Conservation (phyloP, 2,888 invertebrate genomes). For the Cybosia mesomella region DNA sequence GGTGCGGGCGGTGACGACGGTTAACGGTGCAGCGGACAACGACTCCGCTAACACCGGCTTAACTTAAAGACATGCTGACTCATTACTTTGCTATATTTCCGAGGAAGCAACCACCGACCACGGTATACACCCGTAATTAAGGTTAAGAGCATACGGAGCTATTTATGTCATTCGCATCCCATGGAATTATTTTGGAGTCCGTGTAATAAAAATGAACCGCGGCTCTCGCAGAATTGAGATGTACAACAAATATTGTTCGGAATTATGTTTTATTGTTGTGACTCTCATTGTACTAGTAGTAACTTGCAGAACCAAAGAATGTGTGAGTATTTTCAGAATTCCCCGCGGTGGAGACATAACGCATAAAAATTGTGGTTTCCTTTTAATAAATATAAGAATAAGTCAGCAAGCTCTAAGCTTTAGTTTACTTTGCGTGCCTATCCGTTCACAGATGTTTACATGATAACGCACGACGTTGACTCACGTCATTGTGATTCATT, state of each 20-base stretch:
- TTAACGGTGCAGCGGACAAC: conserved; percentile 82
- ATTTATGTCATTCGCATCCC: background rate
- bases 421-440: conserved; percentile 65
- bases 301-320: background rate
- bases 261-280: background rate
- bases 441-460: conserved; percentile 66
- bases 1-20: conserved; percentile 51
- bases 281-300: background rate
- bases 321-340: background rate
- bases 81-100: conserved; percentile 64
- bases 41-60: conserved; percentile 69
- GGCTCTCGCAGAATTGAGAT: background rate
- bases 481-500: conserved; percentile 74
- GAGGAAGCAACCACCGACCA: conserved; percentile 59
- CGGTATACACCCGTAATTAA: conserved; percentile 48
- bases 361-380: background rate
- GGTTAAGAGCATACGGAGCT: conserved; percentile 4
- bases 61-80: conserved; percentile 77
- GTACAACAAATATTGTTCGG: background rate
- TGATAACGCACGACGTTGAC: conserved; percentile 72
- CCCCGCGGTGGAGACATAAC: background rate
- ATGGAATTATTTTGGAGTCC: background rate
- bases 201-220: background rate
- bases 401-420: background rate
- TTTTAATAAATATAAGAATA: background rate